A percentile compares a stretch with the other conserved stretches of the same genome.
Conservation (phyloP, 2,113 vertebrate species). For the Australoheros scitulus region DNA sequence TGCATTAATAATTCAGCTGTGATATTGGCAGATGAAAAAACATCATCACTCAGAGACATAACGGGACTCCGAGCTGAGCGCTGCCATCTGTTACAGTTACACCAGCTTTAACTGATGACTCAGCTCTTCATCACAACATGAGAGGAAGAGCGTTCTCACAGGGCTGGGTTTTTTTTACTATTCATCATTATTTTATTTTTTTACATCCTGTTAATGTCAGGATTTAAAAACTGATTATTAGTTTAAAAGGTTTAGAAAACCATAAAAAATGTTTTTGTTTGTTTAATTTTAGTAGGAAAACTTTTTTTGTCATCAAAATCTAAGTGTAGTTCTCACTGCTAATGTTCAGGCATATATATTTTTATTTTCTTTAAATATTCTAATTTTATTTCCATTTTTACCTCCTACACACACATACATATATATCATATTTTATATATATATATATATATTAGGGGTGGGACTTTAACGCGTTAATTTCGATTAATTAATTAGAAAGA, state of each 20-base stretch:
- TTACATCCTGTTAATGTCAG: not conserved
- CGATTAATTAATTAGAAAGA: too few species aligned
- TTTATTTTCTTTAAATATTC: not conserved
- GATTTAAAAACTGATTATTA: too few species aligned
- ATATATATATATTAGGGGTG: too few species aligned
- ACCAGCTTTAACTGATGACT: not conserved
- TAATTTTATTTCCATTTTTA: not conserved
- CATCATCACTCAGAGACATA: not conserved
- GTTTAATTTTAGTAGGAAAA: not conserved
- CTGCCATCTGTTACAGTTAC: not conserved
- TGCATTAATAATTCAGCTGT: not conserved
- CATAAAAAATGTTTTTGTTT: fast-evolving
- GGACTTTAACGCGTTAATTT: too few species aligned
- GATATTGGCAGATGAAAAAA: not conserved
- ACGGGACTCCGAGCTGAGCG: not conserved
- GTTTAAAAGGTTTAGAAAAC: not conserved
- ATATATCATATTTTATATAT: too few species aligned
- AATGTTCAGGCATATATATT: not conserved
- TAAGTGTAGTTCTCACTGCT: not conserved
- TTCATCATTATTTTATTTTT: not conserved
- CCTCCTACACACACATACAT: not conserved
- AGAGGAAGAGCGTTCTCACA: not conserved
- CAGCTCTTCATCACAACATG: not conserved
- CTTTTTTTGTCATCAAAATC: not conserved
- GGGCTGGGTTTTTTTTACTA: not conserved